A percentile compares a stretch with the other conserved stretches of the same genome.
Evolutionary conservation across 2,888 invertebrate species (phyloP).

Genomic region (Morinoia aosen): DNA sequence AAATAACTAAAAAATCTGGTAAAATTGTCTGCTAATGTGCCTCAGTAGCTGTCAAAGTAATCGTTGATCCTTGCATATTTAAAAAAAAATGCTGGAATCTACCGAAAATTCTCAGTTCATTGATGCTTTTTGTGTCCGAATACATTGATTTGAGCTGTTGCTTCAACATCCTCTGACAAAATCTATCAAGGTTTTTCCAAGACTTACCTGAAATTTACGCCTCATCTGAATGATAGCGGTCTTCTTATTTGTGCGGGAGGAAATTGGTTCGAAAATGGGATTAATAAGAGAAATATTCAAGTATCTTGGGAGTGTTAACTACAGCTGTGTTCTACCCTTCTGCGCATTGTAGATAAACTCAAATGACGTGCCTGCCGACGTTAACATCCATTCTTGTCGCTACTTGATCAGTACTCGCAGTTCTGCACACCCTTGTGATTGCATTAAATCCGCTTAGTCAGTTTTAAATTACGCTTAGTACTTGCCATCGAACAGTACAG

Average conservation of each 20-base stretch:
- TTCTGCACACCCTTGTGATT: not conserved
- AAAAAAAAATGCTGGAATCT: no score
- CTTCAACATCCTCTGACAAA: not conserved
- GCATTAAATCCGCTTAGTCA: constrained; percentile 12
- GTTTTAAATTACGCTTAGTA: not conserved
- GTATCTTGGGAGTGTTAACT: not conserved
- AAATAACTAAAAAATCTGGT: no score
- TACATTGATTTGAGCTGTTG: not conserved
- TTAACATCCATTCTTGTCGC: not conserved
- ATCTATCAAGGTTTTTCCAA: not conserved
- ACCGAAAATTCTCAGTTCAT: not conserved
- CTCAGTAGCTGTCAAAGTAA: not conserved
- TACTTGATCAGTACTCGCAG: not conserved
- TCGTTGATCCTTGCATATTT: not conserved
- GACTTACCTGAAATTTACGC: not conserved
- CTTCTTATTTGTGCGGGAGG: not conserved
- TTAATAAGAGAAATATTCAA: not conserved
- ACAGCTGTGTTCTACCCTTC: not conserved
- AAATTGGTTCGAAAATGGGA: not conserved
- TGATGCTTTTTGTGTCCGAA: not conserved
- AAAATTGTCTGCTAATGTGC: no score
- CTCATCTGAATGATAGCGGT: not conserved
- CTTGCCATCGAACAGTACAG: not conserved
- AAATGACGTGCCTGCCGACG: not conserved
- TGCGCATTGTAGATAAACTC: not conserved